Percentiles rank a stretch among this genome's conserved stretches.
Conservation (phyloP, 2,888 invertebrate genomes). For the Galeruca laticollis region DNA sequence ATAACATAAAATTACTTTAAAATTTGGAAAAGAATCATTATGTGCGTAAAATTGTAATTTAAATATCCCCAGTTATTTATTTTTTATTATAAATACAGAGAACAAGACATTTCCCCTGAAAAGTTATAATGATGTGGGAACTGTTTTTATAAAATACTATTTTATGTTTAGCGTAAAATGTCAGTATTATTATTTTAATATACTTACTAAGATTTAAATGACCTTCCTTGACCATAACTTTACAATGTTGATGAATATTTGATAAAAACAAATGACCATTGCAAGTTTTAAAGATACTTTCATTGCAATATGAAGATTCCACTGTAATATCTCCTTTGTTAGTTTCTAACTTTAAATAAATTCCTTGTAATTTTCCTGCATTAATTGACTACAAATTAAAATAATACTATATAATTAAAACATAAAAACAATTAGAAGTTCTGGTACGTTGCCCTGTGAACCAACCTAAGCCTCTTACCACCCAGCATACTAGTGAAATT, state of each 20-base stretch:
- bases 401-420: background rate
- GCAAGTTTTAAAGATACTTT: conserved; percentile 54
- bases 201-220: conserved; percentile 56
- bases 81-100: background rate
- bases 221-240: conserved; percentile 55
- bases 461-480: no score
- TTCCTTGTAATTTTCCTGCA: conserved; percentile 58
- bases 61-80: no score
- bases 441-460: no score
- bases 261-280: conserved; percentile 57
- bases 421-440: background rate
- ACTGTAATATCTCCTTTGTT: conserved; percentile 57
- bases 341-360: conserved; percentile 52
- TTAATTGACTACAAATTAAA: conserved; percentile 55
- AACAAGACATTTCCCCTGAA: background rate
- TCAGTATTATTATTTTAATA: background rate
- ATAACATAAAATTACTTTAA: no score
- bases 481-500: no score
- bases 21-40: no score
- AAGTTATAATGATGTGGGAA: no score
- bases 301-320: conserved; percentile 59
- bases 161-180: background rate
- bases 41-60: no score
- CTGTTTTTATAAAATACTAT: no score
- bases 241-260: conserved; percentile 59